phyloP scores from a whole-genome alignment of 2,888 invertebrate genomes.

The Zhuqinia jingwanae region DNA sequence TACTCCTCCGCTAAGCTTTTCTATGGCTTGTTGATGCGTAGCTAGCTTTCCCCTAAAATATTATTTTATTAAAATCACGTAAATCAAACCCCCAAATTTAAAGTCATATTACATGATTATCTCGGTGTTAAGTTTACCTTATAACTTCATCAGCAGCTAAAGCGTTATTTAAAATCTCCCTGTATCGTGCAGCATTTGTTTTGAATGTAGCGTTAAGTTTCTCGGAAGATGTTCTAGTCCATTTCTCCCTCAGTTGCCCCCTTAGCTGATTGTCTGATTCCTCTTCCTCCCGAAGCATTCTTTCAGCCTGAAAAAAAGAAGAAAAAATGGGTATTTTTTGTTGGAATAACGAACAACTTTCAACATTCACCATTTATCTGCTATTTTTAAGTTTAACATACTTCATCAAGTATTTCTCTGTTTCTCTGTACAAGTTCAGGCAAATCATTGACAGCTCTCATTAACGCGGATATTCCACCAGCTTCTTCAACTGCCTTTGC shows the following conservation, averaged over 20 bases:
- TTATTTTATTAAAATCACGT: too few relatives aligned
- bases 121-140: constrained; percentile 73
- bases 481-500: constrained; percentile 88
- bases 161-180: constrained; percentile 82
- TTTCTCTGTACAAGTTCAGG: constrained; percentile 95
- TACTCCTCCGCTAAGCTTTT: constrained; percentile 88
- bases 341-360: neutral
- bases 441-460: constrained; percentile 90
- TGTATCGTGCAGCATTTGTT: constrained; percentile 94
- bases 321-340: neutral
- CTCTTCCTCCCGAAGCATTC: constrained; percentile 94
- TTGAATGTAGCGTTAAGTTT: constrained; percentile 94
- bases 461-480: constrained; percentile 89
- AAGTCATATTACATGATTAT: too few relatives aligned
- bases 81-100: too few relatives aligned
- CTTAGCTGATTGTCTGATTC: constrained; percentile 93
- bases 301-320: constrained; percentile 84
- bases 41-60: constrained; percentile 89
- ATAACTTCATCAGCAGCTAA: constrained; percentile 78
- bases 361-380: constrained; percentile 9
- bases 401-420: constrained; percentile 96
- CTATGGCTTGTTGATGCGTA: constrained; percentile 89
- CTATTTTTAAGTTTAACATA: constrained; percentile 80
- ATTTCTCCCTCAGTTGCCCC: constrained; percentile 94
- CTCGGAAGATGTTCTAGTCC: constrained; percentile 94